phyloP scores from a whole-genome alignment of 2,113 vertebrate genomes.

The Pseudolaguvia tuberculata region DNA sequence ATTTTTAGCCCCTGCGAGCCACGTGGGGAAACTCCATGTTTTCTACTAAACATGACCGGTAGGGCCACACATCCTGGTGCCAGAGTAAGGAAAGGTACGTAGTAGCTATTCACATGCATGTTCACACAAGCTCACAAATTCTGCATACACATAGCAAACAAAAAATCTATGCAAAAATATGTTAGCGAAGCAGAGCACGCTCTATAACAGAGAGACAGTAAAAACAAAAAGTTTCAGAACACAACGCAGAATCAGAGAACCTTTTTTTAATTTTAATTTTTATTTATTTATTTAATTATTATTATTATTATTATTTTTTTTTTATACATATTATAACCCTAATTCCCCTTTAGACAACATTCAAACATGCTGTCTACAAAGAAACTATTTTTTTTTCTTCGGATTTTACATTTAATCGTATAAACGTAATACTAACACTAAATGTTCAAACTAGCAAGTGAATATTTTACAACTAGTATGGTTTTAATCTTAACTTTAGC shows the following conservation, averaged over 20 bases:
- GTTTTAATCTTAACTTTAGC: no score
- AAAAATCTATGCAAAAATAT: neutral
- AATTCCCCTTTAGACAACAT: neutral
- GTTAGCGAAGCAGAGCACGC: conserved; percentile 38
- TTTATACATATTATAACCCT: neutral
- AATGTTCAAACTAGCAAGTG: neutral
- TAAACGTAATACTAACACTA: neutral
- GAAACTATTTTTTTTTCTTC: neutral
- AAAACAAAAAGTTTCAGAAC: neutral
- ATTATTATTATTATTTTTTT: no score
- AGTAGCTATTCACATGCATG: conserved; percentile 43
- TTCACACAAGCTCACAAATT: neutral
- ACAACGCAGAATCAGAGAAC: neutral
- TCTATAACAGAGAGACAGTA: conserved; percentile 46
- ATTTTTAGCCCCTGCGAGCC: conserved; percentile 80
- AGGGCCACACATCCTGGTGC: conserved; percentile 81
- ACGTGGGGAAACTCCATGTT: conserved; percentile 80
- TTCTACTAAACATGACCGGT: conserved; percentile 86
- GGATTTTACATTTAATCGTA: conserved; percentile 11
- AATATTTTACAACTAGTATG: no score
- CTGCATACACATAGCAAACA: neutral
- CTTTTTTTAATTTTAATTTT: no score
- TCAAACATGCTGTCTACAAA: conserved; percentile 10
- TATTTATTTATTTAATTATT: no score
- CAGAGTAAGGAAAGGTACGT: conserved; percentile 92